Percentiles rank a stretch among this genome's conserved stretches.
These are phyloP conservation scores for Rafetus swinhoei DNA, from an alignment of 2,113 vertebrate genomes.

Conservation along the genomic window DNA sequence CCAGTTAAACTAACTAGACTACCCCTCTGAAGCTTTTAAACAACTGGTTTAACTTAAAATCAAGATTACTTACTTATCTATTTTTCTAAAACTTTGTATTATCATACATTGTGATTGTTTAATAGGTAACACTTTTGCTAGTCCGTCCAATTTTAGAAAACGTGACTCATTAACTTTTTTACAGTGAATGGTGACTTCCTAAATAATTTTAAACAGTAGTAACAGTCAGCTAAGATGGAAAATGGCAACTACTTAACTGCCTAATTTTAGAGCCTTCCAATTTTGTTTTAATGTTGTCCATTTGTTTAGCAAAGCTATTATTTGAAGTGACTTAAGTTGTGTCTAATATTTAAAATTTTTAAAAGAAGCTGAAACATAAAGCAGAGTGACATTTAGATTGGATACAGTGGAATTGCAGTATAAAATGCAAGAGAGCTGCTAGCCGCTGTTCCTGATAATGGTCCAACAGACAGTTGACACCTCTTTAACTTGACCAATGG, in stretches of 20 bases:
- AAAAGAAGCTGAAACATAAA: background rate
- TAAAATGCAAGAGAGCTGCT: conserved; percentile 43
- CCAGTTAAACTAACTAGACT: no score
- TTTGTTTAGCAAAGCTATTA: background rate
- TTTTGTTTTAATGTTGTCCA: conserved; percentile 63
- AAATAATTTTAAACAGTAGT: conserved; percentile 12
- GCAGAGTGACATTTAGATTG: background rate
- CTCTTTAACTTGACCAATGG: conserved; percentile 64
- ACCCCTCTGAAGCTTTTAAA: background rate
- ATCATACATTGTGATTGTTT: background rate
- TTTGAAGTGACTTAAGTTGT: background rate
- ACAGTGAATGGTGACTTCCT: conserved; percentile 21
- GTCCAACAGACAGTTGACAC: conserved; percentile 66
- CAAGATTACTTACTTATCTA: background rate
- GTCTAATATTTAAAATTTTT: background rate
- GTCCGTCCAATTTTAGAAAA: background rate
- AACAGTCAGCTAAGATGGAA: conserved; percentile 43
- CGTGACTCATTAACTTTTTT: background rate
- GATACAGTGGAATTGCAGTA: conserved; percentile 34
- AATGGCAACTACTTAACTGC: conserved; percentile 62
- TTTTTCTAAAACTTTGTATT: background rate
- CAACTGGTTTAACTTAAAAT: background rate
- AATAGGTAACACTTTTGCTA: background rate
- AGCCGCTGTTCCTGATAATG: conserved; percentile 63
- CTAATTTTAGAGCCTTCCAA: conserved; percentile 70